Evolutionary conservation across 2,113 vertebrate genomes (phyloP).

Genomic region (Oncorhynchus nerka): DNA sequence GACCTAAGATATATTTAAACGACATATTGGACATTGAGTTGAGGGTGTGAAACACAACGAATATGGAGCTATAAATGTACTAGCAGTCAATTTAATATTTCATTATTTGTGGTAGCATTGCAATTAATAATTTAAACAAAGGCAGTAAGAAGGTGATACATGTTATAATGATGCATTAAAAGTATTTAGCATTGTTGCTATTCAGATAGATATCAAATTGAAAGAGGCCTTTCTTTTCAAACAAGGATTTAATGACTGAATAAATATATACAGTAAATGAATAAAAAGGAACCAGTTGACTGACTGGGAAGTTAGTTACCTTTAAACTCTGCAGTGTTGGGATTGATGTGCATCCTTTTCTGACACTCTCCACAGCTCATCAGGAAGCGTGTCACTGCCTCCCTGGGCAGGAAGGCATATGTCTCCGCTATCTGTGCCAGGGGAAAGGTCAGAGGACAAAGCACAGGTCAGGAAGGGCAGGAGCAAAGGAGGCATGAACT

Average conservation of each 20-base stretch:
- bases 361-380: slow-evolving; percentile 99
- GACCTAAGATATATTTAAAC: background rate
- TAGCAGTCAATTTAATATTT: no score
- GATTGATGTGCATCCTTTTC: slow-evolving; percentile 99
- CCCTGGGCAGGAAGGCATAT: slow-evolving; percentile 93
- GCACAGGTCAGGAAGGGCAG: slow-evolving; percentile 20
- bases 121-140: no score
- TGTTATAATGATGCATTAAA: no score
- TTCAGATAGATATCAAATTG: background rate
- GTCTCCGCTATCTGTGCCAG: slow-evolving; percentile 91
- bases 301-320: slow-evolving; percentile 75
- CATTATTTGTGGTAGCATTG: no score
- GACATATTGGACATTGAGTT: background rate
- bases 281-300: slow-evolving; percentile 10
- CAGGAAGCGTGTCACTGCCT: slow-evolving; percentile 96
- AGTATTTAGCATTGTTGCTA: no score
- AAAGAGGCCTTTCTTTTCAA: slow-evolving; percentile 40
- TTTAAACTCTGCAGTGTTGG: slow-evolving; percentile 96
- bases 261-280: no score
- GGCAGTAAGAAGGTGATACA: no score
- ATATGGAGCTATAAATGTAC: background rate
- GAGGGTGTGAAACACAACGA: slow-evolving; percentile 23
- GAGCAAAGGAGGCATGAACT: background rate
- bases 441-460: slow-evolving; percentile 29
- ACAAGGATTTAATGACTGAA: slow-evolving; percentile 22